phyloP scores from a whole-genome alignment of 2,888 invertebrate species.

The Acronicta psi region DNA sequence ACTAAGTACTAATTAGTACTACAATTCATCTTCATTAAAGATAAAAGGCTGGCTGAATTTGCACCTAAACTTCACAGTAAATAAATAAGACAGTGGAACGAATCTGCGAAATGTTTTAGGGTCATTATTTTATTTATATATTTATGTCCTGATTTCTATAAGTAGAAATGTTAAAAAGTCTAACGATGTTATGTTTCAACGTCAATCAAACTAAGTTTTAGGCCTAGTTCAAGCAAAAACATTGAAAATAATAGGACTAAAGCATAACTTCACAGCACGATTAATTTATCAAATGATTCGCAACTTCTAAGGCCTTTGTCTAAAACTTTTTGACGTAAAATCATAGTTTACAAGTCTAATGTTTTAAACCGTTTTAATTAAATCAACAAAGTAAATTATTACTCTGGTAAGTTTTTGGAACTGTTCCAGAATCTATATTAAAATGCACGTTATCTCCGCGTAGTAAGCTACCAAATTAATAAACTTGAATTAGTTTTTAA shows the following conservation, averaged over 20 bases:
- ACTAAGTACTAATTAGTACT: slow-evolving; percentile 13
- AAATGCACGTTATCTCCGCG: slow-evolving; percentile 43
- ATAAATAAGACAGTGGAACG: slow-evolving; percentile 15
- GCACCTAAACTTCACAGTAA: slow-evolving; percentile 5
- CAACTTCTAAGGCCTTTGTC: slow-evolving; percentile 32
- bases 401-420: slow-evolving; percentile 46
- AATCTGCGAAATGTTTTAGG: slow-evolving; percentile 10
- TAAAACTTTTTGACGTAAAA: slow-evolving; percentile 38
- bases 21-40: slow-evolving; percentile 27
- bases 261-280: slow-evolving; percentile 21
- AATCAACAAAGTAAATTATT: slow-evolving; percentile 53
- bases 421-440: slow-evolving; percentile 49
- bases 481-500: slow-evolving; percentile 43
- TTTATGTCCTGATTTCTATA: background rate
- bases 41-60: slow-evolving; percentile 24
- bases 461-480: slow-evolving; percentile 45
- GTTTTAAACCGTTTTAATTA: slow-evolving; percentile 51
- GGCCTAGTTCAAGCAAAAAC: slow-evolving; percentile 31
- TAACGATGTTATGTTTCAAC: background rate
- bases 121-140: background rate
- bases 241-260: slow-evolving; percentile 27
- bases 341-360: slow-evolving; percentile 41
- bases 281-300: slow-evolving; percentile 46
- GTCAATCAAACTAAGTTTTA: slow-evolving; percentile 21
- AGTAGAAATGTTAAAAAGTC: background rate